Percentiles rank a stretch among this genome's conserved stretches.
Evolutionary conservation across 2,888 invertebrate genomes (phyloP).

Genomic region (Leistus spinibarbis): DNA sequence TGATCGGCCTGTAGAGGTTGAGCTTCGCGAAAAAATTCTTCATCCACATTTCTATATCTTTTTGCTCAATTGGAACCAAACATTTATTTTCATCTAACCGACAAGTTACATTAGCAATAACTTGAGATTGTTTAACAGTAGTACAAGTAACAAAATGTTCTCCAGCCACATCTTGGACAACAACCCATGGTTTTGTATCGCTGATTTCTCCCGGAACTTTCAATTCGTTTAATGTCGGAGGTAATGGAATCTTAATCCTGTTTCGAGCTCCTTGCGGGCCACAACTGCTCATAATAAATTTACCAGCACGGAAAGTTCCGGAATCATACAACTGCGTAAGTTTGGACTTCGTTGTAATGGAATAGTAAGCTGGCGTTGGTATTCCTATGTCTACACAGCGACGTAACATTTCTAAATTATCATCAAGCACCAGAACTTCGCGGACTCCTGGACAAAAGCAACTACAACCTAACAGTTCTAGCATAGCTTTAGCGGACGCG

Average conservation of each 20-base stretch:
- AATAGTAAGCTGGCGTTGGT: slow-evolving; percentile 70
- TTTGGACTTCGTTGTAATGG: slow-evolving; percentile 71
- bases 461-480: slow-evolving; percentile 80
- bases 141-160: slow-evolving; percentile 82
- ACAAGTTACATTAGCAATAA: slow-evolving; percentile 82
- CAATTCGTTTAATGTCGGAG: slow-evolving; percentile 68
- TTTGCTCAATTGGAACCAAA: slow-evolving; percentile 70
- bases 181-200: slow-evolving; percentile 77
- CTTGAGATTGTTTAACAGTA: slow-evolving; percentile 77
- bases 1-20: slow-evolving; percentile 69
- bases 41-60: slow-evolving; percentile 75
- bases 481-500: slow-evolving; percentile 78
- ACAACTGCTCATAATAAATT: slow-evolving; percentile 74
- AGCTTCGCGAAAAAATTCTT: slow-evolving; percentile 71
- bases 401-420: slow-evolving; percentile 74
- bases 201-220: slow-evolving; percentile 74
- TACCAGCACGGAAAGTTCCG: slow-evolving; percentile 63
- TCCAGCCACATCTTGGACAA: slow-evolving; percentile 76
- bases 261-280: slow-evolving; percentile 78
- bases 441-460: slow-evolving; percentile 79
- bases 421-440: slow-evolving; percentile 78
- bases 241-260: slow-evolving; percentile 71
- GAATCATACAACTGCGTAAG: slow-evolving; percentile 73
- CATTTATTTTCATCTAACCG: slow-evolving; percentile 72
- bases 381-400: slow-evolving; percentile 72